Evolutionary conservation across 2,113 vertebrate species (phyloP).

Genomic region (Gallinago jamesoni): DNA sequence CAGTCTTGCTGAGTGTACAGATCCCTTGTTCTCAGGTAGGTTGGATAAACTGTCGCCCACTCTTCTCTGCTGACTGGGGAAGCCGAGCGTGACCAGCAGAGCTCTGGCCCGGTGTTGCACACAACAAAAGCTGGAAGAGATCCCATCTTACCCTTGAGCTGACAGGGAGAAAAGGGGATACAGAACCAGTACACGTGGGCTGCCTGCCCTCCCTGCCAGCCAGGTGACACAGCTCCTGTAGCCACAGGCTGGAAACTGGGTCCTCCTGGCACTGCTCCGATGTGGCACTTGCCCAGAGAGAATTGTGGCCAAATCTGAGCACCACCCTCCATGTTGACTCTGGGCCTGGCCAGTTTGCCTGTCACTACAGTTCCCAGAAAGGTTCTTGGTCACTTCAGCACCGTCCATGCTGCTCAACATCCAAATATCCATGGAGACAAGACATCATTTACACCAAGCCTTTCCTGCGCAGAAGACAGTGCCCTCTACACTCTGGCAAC

Average conservation of each 20-base stretch:
- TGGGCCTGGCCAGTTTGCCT: too few species aligned
- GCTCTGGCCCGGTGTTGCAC: not conserved
- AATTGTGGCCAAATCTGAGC: not conserved
- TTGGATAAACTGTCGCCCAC: rapidly evolving
- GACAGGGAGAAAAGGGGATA: not conserved
- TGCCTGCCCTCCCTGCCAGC: not conserved
- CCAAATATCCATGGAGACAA: not conserved
- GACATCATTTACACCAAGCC: not conserved
- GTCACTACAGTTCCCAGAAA: not conserved
- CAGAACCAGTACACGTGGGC: rapidly evolving
- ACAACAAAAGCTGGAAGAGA: not conserved
- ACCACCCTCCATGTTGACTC: not conserved
- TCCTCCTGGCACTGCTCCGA: not conserved
- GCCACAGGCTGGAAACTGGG: not conserved
- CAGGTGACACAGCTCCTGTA: not conserved
- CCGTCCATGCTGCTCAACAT: not conserved
- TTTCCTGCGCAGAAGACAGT: not conserved
- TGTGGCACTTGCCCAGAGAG: not conserved
- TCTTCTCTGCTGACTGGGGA: not conserved
- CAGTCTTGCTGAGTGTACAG: not conserved
- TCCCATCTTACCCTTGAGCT: not conserved
- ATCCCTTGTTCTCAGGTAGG: not conserved
- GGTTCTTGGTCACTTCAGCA: not conserved
- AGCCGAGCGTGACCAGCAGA: not conserved
- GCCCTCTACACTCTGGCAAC: constrained; percentile 34